Evolutionary conservation across 2,797 vertebrate genomes (phyloP).

Genomic region (Acomys russatus): DNA sequence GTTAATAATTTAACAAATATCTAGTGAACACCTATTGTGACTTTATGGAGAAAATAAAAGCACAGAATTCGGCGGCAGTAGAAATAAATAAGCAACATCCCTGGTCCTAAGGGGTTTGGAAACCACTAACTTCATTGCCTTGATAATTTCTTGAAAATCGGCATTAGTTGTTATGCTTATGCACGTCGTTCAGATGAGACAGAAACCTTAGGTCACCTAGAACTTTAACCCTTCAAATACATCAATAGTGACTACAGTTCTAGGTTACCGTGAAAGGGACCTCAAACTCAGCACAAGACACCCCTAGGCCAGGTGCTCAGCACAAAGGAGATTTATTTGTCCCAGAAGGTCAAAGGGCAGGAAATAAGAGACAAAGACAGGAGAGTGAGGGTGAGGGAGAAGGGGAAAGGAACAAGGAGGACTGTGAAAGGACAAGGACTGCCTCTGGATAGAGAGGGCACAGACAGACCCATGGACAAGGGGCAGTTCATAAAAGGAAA

Average conservation of each 20-base stretch:
- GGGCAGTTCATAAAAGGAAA: not conserved
- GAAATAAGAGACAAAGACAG: not conserved
- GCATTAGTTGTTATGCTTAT: not conserved
- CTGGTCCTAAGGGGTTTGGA: not conserved
- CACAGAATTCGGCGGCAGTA: not conserved
- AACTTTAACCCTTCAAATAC: conserved; percentile 33
- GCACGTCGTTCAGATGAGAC: not conserved
- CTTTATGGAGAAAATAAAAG: not conserved
- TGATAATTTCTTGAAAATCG: not conserved
- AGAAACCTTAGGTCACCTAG: conserved; percentile 6
- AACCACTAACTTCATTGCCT: not conserved
- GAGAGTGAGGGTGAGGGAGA: not conserved
- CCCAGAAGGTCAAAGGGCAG: not conserved
- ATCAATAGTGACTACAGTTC: not conserved
- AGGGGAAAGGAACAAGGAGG: not conserved
- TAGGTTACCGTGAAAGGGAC: not conserved
- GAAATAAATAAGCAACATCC: not conserved
- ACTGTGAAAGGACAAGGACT: not conserved
- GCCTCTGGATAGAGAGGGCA: no score
- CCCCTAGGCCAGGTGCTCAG: not conserved
- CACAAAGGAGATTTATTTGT: not conserved
- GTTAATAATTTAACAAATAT: conserved; percentile 12
- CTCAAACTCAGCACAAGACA: not conserved
- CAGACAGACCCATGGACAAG: not conserved
- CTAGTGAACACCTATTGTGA: not conserved